phyloP scores from a whole-genome alignment of 2,888 invertebrate species.

The Axea sp. region DNA sequence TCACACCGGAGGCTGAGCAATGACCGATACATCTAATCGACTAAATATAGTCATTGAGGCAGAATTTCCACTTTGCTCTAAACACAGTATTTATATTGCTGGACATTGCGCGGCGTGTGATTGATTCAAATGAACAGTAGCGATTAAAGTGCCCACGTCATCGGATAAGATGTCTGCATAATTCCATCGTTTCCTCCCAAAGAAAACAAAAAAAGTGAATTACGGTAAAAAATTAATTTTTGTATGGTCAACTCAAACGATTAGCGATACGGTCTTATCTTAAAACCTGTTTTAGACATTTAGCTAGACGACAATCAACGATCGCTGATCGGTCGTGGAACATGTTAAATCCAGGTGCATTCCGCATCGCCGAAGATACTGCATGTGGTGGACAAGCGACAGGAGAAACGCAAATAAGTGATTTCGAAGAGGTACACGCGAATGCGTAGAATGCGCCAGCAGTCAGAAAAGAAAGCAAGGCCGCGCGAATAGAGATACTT shows the following conservation, averaged over 20 bases:
- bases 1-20: background rate
- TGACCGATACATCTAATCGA: conserved; percentile 17
- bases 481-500: conserved; percentile 41
- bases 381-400: conserved; percentile 6
- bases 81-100: conserved; percentile 3
- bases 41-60: conserved; percentile 23
- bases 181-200: no score
- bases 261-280: conserved; percentile 4
- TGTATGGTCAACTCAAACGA: background rate
- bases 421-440: conserved; percentile 7
- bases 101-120: conserved; percentile 3
- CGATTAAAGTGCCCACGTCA: conserved; percentile 9
- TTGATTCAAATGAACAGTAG: conserved; percentile 7
- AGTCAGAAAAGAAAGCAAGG: conserved; percentile 13
- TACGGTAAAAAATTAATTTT: no score
- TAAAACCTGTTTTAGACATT: conserved; percentile 25
- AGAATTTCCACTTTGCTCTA: conserved; percentile 13
- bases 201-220: no score
- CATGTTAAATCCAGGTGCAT: conserved; percentile 22
- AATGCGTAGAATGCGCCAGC: conserved; percentile 11
- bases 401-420: conserved; percentile 29
- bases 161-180: no score
- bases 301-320: conserved; percentile 17
- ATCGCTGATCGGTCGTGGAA: conserved; percentile 7
- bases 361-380: conserved; percentile 2